These are phyloP conservation scores for Lomographa bimaculata DNA, from an alignment of 2,888 invertebrate species.

Conservation along the genomic window DNA sequence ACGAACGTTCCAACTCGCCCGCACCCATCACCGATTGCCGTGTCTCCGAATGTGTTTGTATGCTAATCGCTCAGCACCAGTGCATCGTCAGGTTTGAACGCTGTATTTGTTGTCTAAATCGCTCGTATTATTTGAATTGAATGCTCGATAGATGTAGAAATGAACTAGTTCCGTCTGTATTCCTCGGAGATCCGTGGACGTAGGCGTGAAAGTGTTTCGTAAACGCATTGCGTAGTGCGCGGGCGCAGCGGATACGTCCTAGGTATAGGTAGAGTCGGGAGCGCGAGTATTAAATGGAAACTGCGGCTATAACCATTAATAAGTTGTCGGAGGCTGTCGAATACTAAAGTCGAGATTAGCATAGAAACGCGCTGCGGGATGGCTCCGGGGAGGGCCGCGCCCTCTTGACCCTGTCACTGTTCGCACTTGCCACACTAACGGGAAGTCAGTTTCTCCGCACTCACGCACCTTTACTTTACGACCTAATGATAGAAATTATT, in stretches of 20 bases:
- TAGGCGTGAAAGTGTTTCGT: conserved; percentile 74
- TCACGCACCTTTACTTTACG: conserved; percentile 44
- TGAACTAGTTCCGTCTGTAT: conserved; percentile 74
- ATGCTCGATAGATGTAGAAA: conserved; percentile 79
- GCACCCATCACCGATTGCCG: conserved; percentile 71
- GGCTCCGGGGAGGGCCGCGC: conserved; percentile 69
- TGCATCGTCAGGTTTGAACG: conserved; percentile 75
- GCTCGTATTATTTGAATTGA: conserved; percentile 81
- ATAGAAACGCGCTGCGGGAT: conserved; percentile 76
- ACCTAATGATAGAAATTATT: conserved; percentile 50
- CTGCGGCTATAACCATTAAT: conserved; percentile 75
- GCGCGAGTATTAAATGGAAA: conserved; percentile 66
- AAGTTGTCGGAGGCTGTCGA: conserved; percentile 70
- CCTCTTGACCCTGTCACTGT: conserved; percentile 79
- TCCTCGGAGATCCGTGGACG: conserved; percentile 56
- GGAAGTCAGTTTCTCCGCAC: conserved; percentile 68
- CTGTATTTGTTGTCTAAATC: conserved; percentile 80
- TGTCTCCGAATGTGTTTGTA: conserved; percentile 78
- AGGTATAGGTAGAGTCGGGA: conserved; percentile 54
- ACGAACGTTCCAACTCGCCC: conserved; percentile 74
- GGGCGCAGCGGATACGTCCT: conserved; percentile 51
- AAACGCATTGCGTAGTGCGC: conserved; percentile 67
- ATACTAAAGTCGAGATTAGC: conserved; percentile 74
- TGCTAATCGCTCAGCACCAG: conserved; percentile 78
- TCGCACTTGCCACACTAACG: conserved; percentile 73